phyloP scores from a whole-genome alignment of 2,797 vertebrate genomes.

The Gymnocypris eckloni region DNA sequence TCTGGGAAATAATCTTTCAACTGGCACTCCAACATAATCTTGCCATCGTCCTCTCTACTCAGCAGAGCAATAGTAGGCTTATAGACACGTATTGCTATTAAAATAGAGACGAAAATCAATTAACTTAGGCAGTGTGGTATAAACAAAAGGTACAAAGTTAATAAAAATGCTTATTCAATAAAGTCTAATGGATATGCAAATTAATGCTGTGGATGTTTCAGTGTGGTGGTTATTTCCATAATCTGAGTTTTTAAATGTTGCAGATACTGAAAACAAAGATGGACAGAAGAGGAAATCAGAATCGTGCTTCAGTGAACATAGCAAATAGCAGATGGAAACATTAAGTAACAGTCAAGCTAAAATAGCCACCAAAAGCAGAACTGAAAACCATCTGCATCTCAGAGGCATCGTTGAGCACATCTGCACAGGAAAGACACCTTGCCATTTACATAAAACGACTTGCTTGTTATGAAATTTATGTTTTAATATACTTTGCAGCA shows the following conservation, averaged over 20 bases:
- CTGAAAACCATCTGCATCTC: slow-evolving; percentile 63
- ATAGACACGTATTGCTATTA: slow-evolving; percentile 5
- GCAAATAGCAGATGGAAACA: slow-evolving; percentile 64
- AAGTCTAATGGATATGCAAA: background rate
- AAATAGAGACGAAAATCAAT: slow-evolving; percentile 46
- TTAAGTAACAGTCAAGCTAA: slow-evolving; percentile 60
- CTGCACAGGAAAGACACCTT: slow-evolving; percentile 35
- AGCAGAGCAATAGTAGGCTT: slow-evolving; percentile 66
- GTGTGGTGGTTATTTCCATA: background rate
- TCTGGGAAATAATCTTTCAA: slow-evolving; percentile 65
- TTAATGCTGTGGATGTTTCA: background rate
- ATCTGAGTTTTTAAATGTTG: background rate
- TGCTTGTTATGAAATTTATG: slow-evolving; percentile 26
- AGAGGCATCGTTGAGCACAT: slow-evolving; percentile 17
- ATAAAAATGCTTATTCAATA: background rate
- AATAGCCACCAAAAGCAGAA: slow-evolving; percentile 63
- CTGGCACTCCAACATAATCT: slow-evolving; percentile 69
- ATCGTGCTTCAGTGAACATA: slow-evolving; percentile 60
- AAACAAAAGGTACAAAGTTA: background rate
- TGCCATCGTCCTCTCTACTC: slow-evolving; percentile 14
- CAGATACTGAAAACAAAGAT: slow-evolving; percentile 13
- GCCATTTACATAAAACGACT: background rate
- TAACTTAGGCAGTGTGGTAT: background rate
- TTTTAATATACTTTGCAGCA: slow-evolving; percentile 30
- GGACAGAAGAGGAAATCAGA: slow-evolving; percentile 59